A percentile compares a stretch with the other conserved stretches of the same genome.
phyloP scores from a whole-genome alignment of 2,113 vertebrate genomes.

The Castor canadensis region DNA sequence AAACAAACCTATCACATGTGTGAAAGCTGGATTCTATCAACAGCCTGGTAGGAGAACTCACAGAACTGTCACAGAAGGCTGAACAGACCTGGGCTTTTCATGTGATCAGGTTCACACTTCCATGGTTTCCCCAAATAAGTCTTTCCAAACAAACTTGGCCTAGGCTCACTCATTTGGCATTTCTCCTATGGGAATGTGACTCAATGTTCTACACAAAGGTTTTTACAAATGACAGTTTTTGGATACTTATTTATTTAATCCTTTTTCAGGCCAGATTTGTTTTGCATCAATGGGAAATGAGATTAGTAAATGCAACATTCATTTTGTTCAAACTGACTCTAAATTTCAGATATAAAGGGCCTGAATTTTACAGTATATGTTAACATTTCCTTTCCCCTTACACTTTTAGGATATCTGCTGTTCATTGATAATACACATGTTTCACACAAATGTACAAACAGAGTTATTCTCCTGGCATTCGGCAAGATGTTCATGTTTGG shows the following conservation, averaged over 20 bases:
- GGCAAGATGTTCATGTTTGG: background rate
- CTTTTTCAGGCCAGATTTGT: slow-evolving; percentile 74
- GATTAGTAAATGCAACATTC: slow-evolving; percentile 51
- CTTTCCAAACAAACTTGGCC: slow-evolving; percentile 34
- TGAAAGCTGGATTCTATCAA: slow-evolving; percentile 20
- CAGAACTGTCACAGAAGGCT: slow-evolving; percentile 55
- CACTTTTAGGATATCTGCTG: background rate
- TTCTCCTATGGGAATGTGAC: slow-evolving; percentile 62
- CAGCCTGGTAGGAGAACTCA: slow-evolving; percentile 57
- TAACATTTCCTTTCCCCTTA: background rate
- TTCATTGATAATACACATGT: background rate
- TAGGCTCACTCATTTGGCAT: slow-evolving; percentile 1
- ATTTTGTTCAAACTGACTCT: background rate
- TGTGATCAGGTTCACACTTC: background rate
- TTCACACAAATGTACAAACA: slow-evolving; percentile 13
- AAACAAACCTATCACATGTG: background rate
- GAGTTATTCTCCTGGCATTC: background rate
- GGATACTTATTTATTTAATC: slow-evolving; percentile 69
- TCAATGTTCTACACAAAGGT: slow-evolving; percentile 68
- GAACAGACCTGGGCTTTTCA: background rate
- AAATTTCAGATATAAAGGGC: background rate
- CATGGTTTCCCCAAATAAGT: slow-evolving; percentile 40
- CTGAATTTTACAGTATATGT: background rate
- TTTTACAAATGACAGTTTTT: slow-evolving; percentile 70
- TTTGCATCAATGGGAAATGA: slow-evolving; percentile 75